Percentiles rank a stretch among this genome's conserved stretches.
These are phyloP conservation scores for Cyclargus thomasi DNA, from an alignment of 1,140 invertebrate genomes.

Conservation along the genomic window DNA sequence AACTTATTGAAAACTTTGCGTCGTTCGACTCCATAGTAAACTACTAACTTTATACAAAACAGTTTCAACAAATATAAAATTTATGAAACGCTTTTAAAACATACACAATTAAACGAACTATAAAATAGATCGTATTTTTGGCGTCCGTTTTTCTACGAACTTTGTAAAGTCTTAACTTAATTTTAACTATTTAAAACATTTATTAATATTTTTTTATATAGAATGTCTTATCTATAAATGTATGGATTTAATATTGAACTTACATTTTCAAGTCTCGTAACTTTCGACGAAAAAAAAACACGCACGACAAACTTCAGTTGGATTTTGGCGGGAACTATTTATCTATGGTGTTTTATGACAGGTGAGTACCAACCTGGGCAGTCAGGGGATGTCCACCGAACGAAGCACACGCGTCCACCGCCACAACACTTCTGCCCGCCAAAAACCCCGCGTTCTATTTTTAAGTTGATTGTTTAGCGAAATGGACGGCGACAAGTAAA, in stretches of 20 bases:
- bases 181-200: too few relatives aligned
- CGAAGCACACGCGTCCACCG: constrained; percentile 56
- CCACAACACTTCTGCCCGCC: constrained; percentile 45
- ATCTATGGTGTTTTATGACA: constrained; percentile 63
- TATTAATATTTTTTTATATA: too few relatives aligned
- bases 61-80: not conserved
- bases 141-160: not conserved
- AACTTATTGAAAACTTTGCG: not conserved
- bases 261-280: not conserved
- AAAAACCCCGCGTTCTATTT: constrained; percentile 46
- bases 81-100: not conserved
- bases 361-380: constrained; percentile 59
- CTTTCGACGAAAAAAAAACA: constrained; percentile 1
- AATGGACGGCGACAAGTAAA: constrained; percentile 58
- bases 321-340: constrained; percentile 32
- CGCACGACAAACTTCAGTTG: constrained; percentile 27
- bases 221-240: too few relatives aligned
- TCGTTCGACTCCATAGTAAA: not conserved
- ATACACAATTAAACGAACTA: not conserved
- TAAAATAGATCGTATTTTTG: not conserved
- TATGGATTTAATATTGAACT: not conserved
- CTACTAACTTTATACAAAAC: not conserved
- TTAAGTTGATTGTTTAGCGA: constrained; percentile 70
- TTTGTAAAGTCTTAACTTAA: too few relatives aligned
- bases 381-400: constrained; percentile 45